phyloP scores from a whole-genome alignment of 2,888 invertebrate genomes.

The Cyclophora punctaria region DNA sequence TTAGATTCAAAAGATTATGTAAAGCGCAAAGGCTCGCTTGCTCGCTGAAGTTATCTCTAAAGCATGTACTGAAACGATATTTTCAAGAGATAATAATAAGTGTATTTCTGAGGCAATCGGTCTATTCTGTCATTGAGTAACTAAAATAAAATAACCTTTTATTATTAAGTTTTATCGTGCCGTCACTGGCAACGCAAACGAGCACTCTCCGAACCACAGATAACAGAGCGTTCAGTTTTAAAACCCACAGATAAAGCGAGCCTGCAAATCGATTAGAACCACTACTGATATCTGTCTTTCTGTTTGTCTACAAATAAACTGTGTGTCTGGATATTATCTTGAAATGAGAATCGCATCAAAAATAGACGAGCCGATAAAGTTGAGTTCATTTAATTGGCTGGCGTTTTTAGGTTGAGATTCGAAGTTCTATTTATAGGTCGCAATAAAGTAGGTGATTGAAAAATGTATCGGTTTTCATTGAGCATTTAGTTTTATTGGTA shows the following conservation, averaged over 20 bases:
- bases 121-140: too few relatives aligned
- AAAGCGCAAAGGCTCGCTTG: too few relatives aligned
- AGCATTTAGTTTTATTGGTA: too few relatives aligned
- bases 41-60: too few relatives aligned
- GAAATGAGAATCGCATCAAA: conserved; percentile 17
- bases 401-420: neutral
- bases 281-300: conserved; percentile 31
- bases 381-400: neutral
- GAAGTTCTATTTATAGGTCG: too few relatives aligned
- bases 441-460: too few relatives aligned
- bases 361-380: conserved; percentile 10
- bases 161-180: conserved; percentile 6
- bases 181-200: conserved; percentile 28
- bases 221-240: conserved; percentile 53
- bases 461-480: too few relatives aligned
- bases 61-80: too few relatives aligned
- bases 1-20: too few relatives aligned
- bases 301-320: conserved; percentile 29
- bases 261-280: conserved; percentile 49
- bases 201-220: conserved; percentile 34
- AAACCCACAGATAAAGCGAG: conserved; percentile 41
- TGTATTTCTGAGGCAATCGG: too few relatives aligned
- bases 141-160: neutral
- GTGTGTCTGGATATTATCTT: conserved; percentile 20
- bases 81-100: too few relatives aligned